Percentiles rank a stretch among this genome's conserved stretches.
Evolutionary conservation across 2,113 vertebrate genomes (phyloP).

Genomic region (Larimichthys polyactis): DNA sequence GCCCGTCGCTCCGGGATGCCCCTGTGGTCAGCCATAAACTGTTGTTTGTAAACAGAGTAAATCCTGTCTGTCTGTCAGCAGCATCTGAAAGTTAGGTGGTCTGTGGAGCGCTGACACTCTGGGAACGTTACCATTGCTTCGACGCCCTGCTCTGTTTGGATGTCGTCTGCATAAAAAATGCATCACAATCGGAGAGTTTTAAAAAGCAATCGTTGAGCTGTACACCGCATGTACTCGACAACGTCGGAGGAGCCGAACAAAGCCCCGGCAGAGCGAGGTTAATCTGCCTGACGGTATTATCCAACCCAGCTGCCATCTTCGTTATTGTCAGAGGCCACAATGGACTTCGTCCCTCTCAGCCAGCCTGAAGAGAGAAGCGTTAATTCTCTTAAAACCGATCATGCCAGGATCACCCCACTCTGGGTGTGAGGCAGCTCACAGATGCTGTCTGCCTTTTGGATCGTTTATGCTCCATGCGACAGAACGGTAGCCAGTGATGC

Average conservation of each 20-base stretch:
- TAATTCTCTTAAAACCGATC: neutral
- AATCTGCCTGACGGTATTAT: slow-evolving; percentile 69
- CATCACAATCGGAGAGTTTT: neutral
- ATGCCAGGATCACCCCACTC: slow-evolving; percentile 1
- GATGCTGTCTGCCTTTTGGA: slow-evolving; percentile 33
- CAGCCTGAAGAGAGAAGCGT: slow-evolving; percentile 19
- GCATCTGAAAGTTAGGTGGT: neutral
- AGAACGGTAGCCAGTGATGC: neutral
- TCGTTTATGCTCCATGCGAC: neutral
- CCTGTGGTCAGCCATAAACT: slow-evolving; percentile 41
- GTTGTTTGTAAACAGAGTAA: slow-evolving; percentile 69
- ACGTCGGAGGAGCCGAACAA: slow-evolving; percentile 48
- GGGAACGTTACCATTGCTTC: slow-evolving; percentile 14
- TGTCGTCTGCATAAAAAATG: slow-evolving; percentile 1
- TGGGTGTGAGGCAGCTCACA: slow-evolving; percentile 23
- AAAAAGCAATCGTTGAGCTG: neutral
- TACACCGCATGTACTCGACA: slow-evolving; percentile 14
- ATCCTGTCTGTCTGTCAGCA: slow-evolving; percentile 37
- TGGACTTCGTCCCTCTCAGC: slow-evolving; percentile 22
- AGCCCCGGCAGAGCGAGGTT: slow-evolving; percentile 52
- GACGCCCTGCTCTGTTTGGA: slow-evolving; percentile 11
- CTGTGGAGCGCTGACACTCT: slow-evolving; percentile 3
- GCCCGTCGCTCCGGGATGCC: slow-evolving; percentile 3
- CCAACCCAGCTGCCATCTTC: slow-evolving; percentile 69
- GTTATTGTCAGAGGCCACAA: slow-evolving; percentile 52